Evolutionary conservation across 2,113 vertebrate genomes (phyloP), one percentile per base, ranked within the genome.

Genomic region (Tachuris rubrigastra): DNA sequence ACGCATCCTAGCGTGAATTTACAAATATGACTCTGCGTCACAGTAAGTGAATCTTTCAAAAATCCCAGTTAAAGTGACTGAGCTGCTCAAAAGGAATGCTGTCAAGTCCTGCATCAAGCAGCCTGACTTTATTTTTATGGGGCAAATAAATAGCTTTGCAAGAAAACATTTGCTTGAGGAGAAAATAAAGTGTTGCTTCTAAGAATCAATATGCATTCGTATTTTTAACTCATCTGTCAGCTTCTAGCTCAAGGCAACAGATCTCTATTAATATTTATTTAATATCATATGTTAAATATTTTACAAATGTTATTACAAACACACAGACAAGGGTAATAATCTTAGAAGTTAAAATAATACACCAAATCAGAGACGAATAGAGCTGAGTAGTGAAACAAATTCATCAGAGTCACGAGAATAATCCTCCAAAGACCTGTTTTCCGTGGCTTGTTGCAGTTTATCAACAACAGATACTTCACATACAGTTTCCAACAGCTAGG

Each of bases 161-260:
- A 90, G 78, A 87, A 91, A 87, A 65, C 12, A 14, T 42, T 69
- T 89, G 77, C 55, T 89, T 13, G 28, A 85, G 41, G 85, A 55
- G 72, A 78, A 98, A 91, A 50, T 44, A 44, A 16, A 27, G 44
- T 3, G 0, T 44, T 89, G 68, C 39, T 91, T 94, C 65, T 42
- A 42, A 90, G 68, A 86, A 75, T 79, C 56, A 35, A 94, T 94
- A 89, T 49, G 44, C 23, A 47, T 91, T 80, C 1, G 2, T 69
- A 33, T 85, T 93, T 83, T 91, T 53, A 62, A 92, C 30, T 76
- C 56, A 81, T 91, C 59, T 91, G 44, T 90, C 96, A 89, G 56
- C 58, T 90, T 81, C 82, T 94, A 80, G 82, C 60, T 90, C 91
- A 88, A 88, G 85, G 95, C 93, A 87, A 94, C 33, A 47, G 28